Evolutionary conservation across 2,113 vertebrate species (phyloP).

Genomic region (Phalacrocorax carbo): DNA sequence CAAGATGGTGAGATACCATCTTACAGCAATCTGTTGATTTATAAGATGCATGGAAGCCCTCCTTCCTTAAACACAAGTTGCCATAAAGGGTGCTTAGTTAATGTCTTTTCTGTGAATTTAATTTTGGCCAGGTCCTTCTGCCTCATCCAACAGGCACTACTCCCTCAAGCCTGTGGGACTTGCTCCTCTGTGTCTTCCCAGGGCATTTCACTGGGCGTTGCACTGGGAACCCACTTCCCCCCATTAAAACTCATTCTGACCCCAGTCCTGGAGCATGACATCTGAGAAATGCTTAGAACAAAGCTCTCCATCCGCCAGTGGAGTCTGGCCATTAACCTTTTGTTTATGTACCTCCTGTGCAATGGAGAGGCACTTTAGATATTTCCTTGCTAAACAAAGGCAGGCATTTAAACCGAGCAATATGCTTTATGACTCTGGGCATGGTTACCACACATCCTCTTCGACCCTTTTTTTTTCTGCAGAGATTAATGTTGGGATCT

Average conservation of each 20-base stretch:
- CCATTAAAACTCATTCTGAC: background rate
- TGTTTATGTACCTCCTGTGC: background rate
- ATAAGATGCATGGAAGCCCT: background rate
- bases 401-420: background rate
- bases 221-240: background rate
- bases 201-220: background rate
- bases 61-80: background rate
- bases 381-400: conserved; percentile 8
- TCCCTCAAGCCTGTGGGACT: background rate
- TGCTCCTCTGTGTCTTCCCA: background rate
- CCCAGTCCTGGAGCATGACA: background rate
- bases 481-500: background rate
- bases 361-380: background rate
- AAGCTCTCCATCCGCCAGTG: background rate
- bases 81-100: background rate
- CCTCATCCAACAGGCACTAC: background rate
- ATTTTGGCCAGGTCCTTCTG: background rate
- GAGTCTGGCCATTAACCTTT: background rate
- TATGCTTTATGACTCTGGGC: background rate
- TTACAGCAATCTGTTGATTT: background rate
- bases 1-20: background rate
- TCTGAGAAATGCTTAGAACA: background rate
- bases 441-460: background rate
- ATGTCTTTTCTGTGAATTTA: background rate
- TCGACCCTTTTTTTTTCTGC: background rate